Base-by-base conservation (phyloP, 1,140 invertebrate species). In the Philotrypesis tridentata region DNA sequence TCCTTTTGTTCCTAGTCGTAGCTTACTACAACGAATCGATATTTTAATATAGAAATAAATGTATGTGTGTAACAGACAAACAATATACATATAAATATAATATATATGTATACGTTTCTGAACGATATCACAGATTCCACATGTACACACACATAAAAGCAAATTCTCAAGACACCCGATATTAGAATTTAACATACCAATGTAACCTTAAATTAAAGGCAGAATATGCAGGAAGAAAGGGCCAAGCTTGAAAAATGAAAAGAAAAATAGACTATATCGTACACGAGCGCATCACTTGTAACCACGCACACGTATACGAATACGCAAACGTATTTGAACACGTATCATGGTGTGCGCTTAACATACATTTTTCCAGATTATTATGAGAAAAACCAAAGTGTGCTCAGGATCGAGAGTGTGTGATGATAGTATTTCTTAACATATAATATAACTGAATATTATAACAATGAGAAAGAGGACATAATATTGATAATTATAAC, bases 221-320 rank as follows among this genome's bases (percentile, higher is more conserved):
- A 37, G 12, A 11, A 14, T 37, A 37, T 8, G 8, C 33, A 37
- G 3, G 40, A n/a, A 11, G 40, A 43, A 9, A 43, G 40, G 17
- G 4, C 40, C 40, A 43, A 43, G 40, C 40, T 43, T 1, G 1
- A 11, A 0, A n/a, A 1, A 29, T 37, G 6, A 40, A 23, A 4
- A 25, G n/a, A 65, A 25, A 76, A 43, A 43, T 11, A 43, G 17
- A 14, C 40, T 14, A 72, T 68, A 74, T 74, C 71, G 63, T 75
- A 68, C 71, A 75, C 61, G 63, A 43, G 68, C 27, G 43, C 65
- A 12, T 23, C 21, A 17, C 55, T 70, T 82, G 29, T 25, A 82
- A 77, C 65, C 65, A 82, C 73, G 80, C 73, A 77, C 80, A 82
- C 74, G 55, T 72, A 82, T 77, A 77, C 67, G 48, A 77, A 71